phyloP scores from a whole-genome alignment of 2,888 invertebrate genomes.

The Orchesellides sinensis region DNA sequence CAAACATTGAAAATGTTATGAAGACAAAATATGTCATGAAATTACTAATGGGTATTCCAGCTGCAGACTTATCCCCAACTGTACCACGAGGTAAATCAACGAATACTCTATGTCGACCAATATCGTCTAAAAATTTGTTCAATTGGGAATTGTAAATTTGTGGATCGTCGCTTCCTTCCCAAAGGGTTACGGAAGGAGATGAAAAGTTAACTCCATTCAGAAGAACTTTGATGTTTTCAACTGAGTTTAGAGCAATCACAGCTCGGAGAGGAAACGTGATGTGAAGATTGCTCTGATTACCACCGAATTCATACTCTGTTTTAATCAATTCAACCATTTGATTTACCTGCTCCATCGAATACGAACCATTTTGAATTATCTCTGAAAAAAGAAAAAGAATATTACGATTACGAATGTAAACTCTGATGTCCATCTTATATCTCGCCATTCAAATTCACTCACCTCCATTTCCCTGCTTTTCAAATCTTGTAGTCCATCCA shows the following conservation, averaged over 20 bases:
- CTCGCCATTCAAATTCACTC: too few relatives aligned
- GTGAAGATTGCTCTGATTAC: not conserved
- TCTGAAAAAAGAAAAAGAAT: not conserved
- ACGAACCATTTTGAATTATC: not conserved
- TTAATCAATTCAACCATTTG: slow-evolving; percentile 39
- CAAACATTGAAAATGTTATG: too few relatives aligned
- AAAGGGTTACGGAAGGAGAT: slow-evolving; percentile 48
- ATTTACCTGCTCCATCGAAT: slow-evolving; percentile 22
- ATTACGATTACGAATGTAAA: too few relatives aligned
- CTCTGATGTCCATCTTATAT: too few relatives aligned
- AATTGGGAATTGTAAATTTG: not conserved
- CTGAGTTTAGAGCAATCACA: slow-evolving; percentile 25
- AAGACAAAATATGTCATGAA: not conserved
- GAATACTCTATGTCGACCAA: slow-evolving; percentile 29
- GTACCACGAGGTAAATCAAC: slow-evolving; percentile 46
- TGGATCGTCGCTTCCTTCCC: slow-evolving; percentile 34
- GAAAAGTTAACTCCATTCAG: slow-evolving; percentile 28
- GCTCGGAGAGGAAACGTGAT: slow-evolving; percentile 55
- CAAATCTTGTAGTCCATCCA: slow-evolving; percentile 87
- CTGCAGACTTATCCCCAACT: not conserved
- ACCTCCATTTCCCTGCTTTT: not conserved
- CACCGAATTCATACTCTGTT: not conserved
- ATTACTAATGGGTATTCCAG: too few relatives aligned
- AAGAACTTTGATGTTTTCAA: slow-evolving; percentile 24
- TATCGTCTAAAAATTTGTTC: slow-evolving; percentile 14